phyloP scores from a whole-genome alignment of 2,113 vertebrate species.

The Neomonachus schauinslandi region DNA sequence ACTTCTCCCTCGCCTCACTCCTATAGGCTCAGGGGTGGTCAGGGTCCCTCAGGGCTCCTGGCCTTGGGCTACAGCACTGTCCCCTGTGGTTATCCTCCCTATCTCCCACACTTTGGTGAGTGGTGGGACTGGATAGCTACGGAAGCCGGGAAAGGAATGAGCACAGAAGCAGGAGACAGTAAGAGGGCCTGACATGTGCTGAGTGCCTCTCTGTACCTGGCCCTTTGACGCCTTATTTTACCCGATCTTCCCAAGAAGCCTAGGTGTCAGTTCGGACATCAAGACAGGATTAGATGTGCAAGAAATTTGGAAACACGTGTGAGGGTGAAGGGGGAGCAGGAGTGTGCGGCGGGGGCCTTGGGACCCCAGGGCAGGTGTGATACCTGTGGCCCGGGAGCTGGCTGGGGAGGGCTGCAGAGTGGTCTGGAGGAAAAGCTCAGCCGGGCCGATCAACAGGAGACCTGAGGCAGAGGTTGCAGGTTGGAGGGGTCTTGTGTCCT shows the following conservation, averaged over 20 bases:
- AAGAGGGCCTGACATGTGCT: rapidly evolving
- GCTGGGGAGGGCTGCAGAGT: background rate
- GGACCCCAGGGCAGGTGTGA: background rate
- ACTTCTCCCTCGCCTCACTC: background rate
- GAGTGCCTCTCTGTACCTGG: background rate
- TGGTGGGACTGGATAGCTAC: background rate
- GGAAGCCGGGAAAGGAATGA: background rate
- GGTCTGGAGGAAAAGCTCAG: background rate
- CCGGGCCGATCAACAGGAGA: background rate
- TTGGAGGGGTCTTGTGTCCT: background rate
- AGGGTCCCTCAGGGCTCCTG: background rate
- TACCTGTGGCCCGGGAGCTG: background rate
- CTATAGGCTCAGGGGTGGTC: background rate
- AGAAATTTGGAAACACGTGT: background rate
- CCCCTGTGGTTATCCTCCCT: background rate
- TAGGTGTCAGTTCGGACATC: background rate
- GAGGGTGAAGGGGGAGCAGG: background rate
- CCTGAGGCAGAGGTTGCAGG: background rate
- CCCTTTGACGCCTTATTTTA: background rate
- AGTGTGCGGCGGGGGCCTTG: background rate
- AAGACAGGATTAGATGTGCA: background rate
- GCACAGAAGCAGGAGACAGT: background rate
- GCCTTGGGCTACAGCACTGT: background rate
- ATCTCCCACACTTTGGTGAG: background rate
- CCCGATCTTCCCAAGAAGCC: background rate